These are phyloP conservation scores for Hipparchia semele DNA, from an alignment of 2,888 invertebrate species.

Conservation along the genomic window DNA sequence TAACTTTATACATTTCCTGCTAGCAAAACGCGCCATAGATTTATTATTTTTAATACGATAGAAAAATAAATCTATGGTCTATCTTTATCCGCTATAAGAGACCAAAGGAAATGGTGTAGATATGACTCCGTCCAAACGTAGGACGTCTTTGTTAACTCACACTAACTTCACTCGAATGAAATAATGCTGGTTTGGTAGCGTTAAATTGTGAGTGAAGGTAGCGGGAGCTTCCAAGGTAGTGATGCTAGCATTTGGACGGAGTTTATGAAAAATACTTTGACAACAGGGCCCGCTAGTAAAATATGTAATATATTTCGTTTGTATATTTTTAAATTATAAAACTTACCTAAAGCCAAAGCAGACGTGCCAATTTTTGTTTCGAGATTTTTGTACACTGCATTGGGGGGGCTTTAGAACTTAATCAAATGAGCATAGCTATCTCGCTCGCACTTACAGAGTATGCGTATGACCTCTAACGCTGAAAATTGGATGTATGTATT, in stretches of 20 bases:
- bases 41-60: background rate
- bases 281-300: background rate
- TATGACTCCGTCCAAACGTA: background rate
- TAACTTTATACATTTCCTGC: conserved; percentile 15
- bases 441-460: no score
- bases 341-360: conserved; percentile 18
- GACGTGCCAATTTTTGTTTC: conserved; percentile 5
- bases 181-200: no score
- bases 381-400: background rate
- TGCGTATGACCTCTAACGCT: no score
- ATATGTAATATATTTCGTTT: background rate
- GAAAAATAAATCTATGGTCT: conserved; percentile 9
- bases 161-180: no score
- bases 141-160: no score
- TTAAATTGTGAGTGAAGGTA: no score
- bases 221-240: background rate
- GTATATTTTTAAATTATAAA: conserved; percentile 15
- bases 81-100: conserved; percentile 5
- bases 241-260: background rate
- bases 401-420: no score
- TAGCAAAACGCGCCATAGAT: background rate
- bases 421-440: no score
- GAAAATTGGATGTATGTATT: no score
- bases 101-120: background rate
- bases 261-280: background rate